Conservation (phyloP, 2,888 invertebrate genomes). For the Eucriotettix oculatus region DNA sequence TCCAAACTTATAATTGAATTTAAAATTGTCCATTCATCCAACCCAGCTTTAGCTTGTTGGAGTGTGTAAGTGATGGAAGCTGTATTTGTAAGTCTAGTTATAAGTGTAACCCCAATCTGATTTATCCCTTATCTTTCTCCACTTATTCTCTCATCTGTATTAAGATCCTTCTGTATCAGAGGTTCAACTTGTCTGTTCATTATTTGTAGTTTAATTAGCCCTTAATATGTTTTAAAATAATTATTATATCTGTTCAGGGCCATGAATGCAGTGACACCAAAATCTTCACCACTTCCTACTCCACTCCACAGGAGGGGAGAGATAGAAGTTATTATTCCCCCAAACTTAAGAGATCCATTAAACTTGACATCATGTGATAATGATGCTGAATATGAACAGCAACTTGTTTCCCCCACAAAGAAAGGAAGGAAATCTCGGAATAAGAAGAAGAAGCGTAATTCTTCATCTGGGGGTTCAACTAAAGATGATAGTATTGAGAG, state of each 20-base stretch:
- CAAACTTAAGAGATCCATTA: slow-evolving; percentile 81
- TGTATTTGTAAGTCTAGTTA: no score
- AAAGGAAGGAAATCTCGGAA: slow-evolving; percentile 43
- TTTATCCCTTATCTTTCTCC: no score
- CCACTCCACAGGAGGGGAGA: slow-evolving; percentile 62
- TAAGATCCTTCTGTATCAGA: no score
- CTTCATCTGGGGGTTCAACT: slow-evolving; percentile 21
- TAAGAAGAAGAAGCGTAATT: slow-evolving; percentile 43
- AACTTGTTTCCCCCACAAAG: slow-evolving; percentile 52
- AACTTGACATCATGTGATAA: slow-evolving; percentile 56
- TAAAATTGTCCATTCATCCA: no score
- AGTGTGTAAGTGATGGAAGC: no score
- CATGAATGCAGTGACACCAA: slow-evolving; percentile 81
- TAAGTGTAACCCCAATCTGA: no score
- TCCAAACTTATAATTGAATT: no score
- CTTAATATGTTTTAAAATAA: neutral
- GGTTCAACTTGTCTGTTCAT: no score
- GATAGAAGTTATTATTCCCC: slow-evolving; percentile 83
- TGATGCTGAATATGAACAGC: slow-evolving; percentile 66
- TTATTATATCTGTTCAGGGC: slow-evolving; percentile 28
- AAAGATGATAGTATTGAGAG: slow-evolving; percentile 21
- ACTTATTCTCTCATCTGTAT: no score
- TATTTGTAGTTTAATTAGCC: neutral
- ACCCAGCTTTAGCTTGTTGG: no score
- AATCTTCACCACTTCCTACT: slow-evolving; percentile 77